Base-by-base conservation (phyloP, 1,140 invertebrate species). In the Macrotrachela quadricornifera region DNA sequence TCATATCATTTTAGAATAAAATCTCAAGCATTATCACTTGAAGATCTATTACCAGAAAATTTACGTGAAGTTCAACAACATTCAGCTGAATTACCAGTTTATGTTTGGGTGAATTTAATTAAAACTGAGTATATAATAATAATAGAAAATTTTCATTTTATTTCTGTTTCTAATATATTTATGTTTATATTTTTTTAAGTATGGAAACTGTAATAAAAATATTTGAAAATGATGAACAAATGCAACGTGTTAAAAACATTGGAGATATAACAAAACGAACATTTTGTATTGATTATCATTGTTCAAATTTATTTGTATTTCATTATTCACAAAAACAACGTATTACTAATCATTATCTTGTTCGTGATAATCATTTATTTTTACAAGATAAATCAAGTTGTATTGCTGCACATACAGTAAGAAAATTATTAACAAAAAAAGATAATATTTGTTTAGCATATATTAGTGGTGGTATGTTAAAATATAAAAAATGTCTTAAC, bases 391-490 rank as follows among this genome's bases (percentile, higher is more conserved):
- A 53, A 36, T 53, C 51, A 36, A 53, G 51, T 43, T 53, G 51
- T 42, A 15, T 53, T 16, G 51, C 51, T 13, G 44, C 51, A 15
- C 42, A 47, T 40, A 46, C 51, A 16, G 51, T 53, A 1, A 16
- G 16, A 30, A 53, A 53, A 53, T 36, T 53, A 21, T 40, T 53
- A 4, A 46, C 51, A 12, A 53, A 47, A 48, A 53, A 53, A 53
- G 51, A 53, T 48, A 44, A 53, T 42, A 44, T 53, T 12, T 46
- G 46, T 14, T 15, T 53, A 36, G 30, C 51, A 10, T 46, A 53
- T 40, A 11, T 48, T 36, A 53, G 51, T 12, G 51, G 51, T 16
- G 51, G 51, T 18, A 30, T 53, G 21, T 4, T 2, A 30, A 30
- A 30, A 4, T 4, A 30, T 30, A 30, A 30, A 30, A 8, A 30